A percentile compares a stretch with the other conserved stretches of the same genome.
These are phyloP conservation scores for Aphis craccivora DNA, from an alignment of 1,140 invertebrate genomes.

Conservation along the genomic window DNA sequence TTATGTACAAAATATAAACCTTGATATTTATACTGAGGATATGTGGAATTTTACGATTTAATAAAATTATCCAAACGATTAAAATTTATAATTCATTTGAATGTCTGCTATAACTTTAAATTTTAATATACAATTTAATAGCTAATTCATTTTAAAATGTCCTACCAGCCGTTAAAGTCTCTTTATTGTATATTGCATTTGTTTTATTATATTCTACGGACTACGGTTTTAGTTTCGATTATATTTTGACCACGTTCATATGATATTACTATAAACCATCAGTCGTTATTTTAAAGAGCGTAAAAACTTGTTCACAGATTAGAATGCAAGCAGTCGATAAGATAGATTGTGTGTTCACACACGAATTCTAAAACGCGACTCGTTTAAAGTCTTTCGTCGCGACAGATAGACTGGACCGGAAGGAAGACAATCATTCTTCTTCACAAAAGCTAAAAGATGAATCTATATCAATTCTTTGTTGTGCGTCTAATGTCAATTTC, in stretches of 20 bases:
- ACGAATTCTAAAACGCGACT: not conserved
- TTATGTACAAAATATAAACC: not conserved
- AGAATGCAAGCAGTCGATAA: not conserved
- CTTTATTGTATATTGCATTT: not conserved
- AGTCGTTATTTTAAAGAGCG: not conserved
- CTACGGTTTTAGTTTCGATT: not conserved
- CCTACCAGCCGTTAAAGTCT: not conserved
- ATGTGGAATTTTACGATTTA: not conserved
- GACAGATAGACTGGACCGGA: not conserved
- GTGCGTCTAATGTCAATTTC: not conserved
- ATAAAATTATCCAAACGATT: not conserved
- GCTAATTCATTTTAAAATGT: not conserved
- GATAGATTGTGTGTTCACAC: not conserved
- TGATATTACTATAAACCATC: not conserved
- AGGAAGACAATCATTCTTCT: conserved; percentile 14
- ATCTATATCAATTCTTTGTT: conserved; percentile 6
- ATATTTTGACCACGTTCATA: not conserved
- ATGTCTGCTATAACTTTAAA: too few relatives aligned
- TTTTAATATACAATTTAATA: not conserved
- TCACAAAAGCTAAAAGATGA: not conserved
- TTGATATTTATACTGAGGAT: not conserved
- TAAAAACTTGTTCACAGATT: not conserved
- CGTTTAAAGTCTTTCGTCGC: not conserved
- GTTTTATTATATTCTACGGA: not conserved
- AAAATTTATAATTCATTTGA: not conserved